Base-by-base conservation (phyloP, 1,140 invertebrate species). In the Wiebesia pumilae region DNA sequence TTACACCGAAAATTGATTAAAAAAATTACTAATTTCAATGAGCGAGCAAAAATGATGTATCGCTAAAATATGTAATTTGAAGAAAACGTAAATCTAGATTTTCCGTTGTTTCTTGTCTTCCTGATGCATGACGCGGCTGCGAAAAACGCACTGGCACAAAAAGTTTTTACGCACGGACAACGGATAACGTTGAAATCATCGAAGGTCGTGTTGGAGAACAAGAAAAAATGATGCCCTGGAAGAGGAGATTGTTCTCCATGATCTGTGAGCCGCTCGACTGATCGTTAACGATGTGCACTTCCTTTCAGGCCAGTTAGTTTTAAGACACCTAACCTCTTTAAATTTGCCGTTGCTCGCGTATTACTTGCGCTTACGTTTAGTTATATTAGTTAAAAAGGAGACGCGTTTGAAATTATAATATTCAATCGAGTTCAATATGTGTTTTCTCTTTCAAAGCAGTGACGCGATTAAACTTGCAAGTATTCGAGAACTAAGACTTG, bases 301-400 rank as follows among this genome's bases (percentile, higher is more conserved):
- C 85, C 14, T 87, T 87, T 82, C 75, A 87, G 6, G 21, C 75
- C 75, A 87, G 86, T 87, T 21, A 83, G 86, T 87, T 69, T 30
- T 43, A 40, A 58, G 24, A 51, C 12, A 19, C 16, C 58, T 79
- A 79, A 79, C 47, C 38, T 75, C 6, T 21, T 54, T 51, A 10
- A 19, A 75, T 75, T 71, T 71, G 1, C 43, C 10, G 14, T 75
- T 75, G 10, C 12, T 10, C 14, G 3, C 58, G 58, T n/a, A 7
- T 14, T 69, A 69, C 65, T 35, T 69, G 65, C 16, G 65, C 16
- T 33, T 27, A 27, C 3, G 24, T 27, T 62, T 62, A 62, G 27
- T 54, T 54, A 16, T 16, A 54, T 7, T 54, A 7, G 19, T 16
- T 54, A 14, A 62, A 24, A 62, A 62, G 14, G 3, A 62, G 24